Evolutionary conservation across 2,113 vertebrate genomes (phyloP), one percentile per base, ranked within the genome.

Genomic region (Rhinoderma darwinii): DNA sequence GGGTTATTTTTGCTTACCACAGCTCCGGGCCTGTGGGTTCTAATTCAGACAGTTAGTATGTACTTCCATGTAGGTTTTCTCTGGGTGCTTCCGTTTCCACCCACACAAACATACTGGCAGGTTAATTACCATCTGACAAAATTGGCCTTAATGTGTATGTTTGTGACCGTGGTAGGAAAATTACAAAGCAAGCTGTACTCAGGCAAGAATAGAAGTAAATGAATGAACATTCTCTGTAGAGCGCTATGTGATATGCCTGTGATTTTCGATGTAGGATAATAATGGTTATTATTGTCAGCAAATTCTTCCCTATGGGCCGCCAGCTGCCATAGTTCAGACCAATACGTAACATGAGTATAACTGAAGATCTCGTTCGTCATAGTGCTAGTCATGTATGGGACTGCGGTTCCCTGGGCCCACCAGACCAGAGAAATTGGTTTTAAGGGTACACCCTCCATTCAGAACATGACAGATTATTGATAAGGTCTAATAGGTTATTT

Each of bases 41-140:
- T 47, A 2, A 44, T 44, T 11, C 27, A 78, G 47, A 27, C n/a
- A 35, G 17, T 47, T 50, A 8, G 47, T 50, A 50, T 54, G 4
- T 37, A 78, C 27, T 78, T 35, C 47, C 51, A 30, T 50, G 51
- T 78, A 78, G 27, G 44, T 51, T 47, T 72, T 20, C 68, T 72
- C 68, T 72, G 6, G 35, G 68, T 72, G 18, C 35, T 39, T 72
- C 68, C 68, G 25, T 54, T 50, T 54, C 25, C 41, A 9, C 47
- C 76, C 27, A 78, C 51, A 78, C 76, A 50, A 51, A 78, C 68
- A 72, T 72, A 72, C 68, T 72, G 68, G 68, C 68, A 72, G 68
- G 68, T 72, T 72, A 72, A 72, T 72, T 72, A 72, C 68, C 68
- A 72, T 72, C 68, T 72, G 68, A 72, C 68, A 72, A 41, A 72